phyloP scores from a whole-genome alignment of 2,888 invertebrate species.

The Coremacera marginata region DNA sequence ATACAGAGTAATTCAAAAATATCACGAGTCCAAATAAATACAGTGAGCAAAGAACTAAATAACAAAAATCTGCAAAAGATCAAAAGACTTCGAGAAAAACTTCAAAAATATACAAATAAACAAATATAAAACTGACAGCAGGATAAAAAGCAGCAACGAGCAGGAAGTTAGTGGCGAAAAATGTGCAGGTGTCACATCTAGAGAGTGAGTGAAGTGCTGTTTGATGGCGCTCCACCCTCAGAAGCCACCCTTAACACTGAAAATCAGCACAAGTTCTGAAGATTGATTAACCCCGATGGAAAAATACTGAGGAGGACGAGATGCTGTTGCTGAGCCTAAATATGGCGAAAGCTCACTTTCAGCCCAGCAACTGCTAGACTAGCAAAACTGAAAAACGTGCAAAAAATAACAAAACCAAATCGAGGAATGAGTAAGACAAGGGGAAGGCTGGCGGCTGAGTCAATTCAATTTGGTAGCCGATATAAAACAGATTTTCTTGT shows the following conservation, averaged over 20 bases:
- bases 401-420: too few species aligned
- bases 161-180: not conserved
- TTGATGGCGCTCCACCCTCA: not conserved
- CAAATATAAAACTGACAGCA: not conserved
- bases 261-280: not conserved
- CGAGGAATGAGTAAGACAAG: not conserved
- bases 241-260: not conserved
- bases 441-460: not conserved
- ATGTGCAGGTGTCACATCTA: not conserved
- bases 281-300: constrained; percentile 2
- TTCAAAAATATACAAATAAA: not conserved
- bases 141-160: not conserved
- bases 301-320: not conserved
- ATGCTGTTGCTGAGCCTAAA: not conserved
- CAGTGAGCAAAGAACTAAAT: not conserved
- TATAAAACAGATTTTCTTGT: not conserved
- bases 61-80: constrained; percentile 22
- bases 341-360: not conserved
- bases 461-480: constrained; percentile 8
- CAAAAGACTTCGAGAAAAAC: constrained; percentile 25
- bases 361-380: not conserved
- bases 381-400: not conserved
- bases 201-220: not conserved
- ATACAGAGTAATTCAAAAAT: not conserved
- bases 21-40: not conserved